Conservation (phyloP, 2,888 invertebrate genomes). For the Drosophila acutilabella region DNA sequence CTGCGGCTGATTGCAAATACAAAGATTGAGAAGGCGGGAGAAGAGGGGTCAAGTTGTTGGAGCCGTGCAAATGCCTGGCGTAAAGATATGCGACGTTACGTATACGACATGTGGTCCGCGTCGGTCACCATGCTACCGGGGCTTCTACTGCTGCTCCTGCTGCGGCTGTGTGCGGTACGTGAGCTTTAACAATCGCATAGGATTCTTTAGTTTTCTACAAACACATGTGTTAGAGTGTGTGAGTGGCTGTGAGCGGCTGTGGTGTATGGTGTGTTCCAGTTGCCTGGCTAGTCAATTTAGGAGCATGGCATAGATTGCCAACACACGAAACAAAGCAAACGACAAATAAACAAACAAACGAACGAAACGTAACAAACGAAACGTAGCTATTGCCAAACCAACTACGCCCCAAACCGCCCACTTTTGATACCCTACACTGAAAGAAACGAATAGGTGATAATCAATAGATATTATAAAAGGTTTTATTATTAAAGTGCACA, state of each 20-base stretch:
- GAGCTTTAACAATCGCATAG: slow-evolving; percentile 73
- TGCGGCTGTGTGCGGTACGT: slow-evolving; percentile 67
- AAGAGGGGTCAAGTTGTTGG: slow-evolving; percentile 1
- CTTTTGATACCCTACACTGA: not conserved
- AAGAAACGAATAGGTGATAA: not conserved
- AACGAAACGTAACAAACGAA: slow-evolving; percentile 63
- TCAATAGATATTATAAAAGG: not conserved
- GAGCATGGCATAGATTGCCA: slow-evolving; percentile 76
- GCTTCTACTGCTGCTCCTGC: slow-evolving; percentile 13
- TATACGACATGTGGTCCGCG: slow-evolving; percentile 73
- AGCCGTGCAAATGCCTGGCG: slow-evolving; percentile 24
- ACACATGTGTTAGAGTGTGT: not conserved
- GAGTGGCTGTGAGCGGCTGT: slow-evolving; percentile 13
- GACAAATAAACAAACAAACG: slow-evolving; percentile 76
- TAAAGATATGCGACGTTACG: slow-evolving; percentile 75
- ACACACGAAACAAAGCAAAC: slow-evolving; percentile 78
- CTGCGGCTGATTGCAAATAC: slow-evolving; percentile 75
- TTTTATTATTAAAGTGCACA: no score
- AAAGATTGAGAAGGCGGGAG: slow-evolving; percentile 21
- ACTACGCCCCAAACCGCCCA: not conserved
- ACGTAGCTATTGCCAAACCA: slow-evolving; percentile 39
- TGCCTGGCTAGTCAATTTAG: slow-evolving; percentile 75
- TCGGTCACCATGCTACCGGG: slow-evolving; percentile 40
- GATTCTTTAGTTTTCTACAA: slow-evolving; percentile 54
- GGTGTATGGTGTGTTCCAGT: slow-evolving; percentile 43